These are phyloP conservation scores for Carassius auratus DNA, from an alignment of 2,113 vertebrate genomes.

Conservation along the genomic window DNA sequence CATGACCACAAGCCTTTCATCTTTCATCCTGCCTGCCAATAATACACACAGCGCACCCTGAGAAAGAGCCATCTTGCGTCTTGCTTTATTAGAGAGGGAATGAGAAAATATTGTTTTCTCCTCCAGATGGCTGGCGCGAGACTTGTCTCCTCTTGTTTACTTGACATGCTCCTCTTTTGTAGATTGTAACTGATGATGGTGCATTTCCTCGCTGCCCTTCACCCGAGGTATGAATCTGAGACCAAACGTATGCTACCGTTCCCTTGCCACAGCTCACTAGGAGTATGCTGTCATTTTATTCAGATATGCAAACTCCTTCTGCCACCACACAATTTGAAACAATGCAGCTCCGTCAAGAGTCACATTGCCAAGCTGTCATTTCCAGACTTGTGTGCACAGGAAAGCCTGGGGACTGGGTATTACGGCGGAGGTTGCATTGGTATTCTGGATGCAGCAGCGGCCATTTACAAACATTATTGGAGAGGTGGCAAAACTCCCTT, in stretches of 20 bases:
- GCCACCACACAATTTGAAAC: neutral
- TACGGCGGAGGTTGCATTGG: conserved; percentile 27
- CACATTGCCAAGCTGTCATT: conserved; percentile 14
- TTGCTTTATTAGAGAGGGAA: conserved; percentile 49
- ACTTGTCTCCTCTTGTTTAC: conserved; percentile 52
- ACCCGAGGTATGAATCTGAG: neutral
- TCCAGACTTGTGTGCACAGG: neutral
- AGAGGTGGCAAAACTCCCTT: conserved; percentile 1
- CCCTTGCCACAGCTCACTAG: neutral
- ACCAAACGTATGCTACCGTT: neutral
- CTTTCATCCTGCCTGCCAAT: conserved; percentile 37
- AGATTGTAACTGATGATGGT: conserved; percentile 40
- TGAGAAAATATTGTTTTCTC: conserved; percentile 58
- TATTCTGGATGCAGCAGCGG: conserved; percentile 22
- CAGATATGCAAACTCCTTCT: conserved; percentile 10
- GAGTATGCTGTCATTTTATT: neutral
- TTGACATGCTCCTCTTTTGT: conserved; percentile 40
- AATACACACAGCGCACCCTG: conserved; percentile 25
- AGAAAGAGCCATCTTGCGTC: conserved; percentile 30
- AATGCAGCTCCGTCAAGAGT: conserved; percentile 16
- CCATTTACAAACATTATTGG: conserved; percentile 49
- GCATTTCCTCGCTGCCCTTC: neutral
- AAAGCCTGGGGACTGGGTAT: conserved; percentile 31
- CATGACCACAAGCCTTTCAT: conserved; percentile 43
- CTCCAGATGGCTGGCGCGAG: conserved; percentile 50